These are phyloP conservation scores for Ligdia adustata DNA, from an alignment of 2,888 invertebrate species.

Conservation along the genomic window DNA sequence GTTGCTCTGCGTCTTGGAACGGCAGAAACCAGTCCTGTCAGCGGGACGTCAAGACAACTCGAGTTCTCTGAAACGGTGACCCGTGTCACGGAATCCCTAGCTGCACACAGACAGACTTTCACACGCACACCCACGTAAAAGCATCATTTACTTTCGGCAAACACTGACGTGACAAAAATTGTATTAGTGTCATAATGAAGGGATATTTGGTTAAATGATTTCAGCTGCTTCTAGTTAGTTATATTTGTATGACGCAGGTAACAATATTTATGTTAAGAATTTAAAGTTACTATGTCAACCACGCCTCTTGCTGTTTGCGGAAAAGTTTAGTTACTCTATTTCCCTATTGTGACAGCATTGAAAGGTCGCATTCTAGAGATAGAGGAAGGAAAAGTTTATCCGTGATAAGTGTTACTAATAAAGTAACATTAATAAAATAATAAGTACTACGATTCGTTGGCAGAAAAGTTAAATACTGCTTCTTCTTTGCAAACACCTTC, in stretches of 20 bases:
- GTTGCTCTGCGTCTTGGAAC: slow-evolving; percentile 71
- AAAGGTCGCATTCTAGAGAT: slow-evolving; percentile 51
- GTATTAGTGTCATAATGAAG: slow-evolving; percentile 48
- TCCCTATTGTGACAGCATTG: slow-evolving; percentile 33
- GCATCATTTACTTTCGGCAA: slow-evolving; percentile 47
- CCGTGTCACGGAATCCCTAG: slow-evolving; percentile 83
- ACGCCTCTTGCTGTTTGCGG: slow-evolving; percentile 1
- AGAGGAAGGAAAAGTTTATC: slow-evolving; percentile 34
- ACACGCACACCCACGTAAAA: slow-evolving; percentile 48
- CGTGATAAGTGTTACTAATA: slow-evolving; percentile 4
- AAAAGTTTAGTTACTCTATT: slow-evolving; percentile 19
- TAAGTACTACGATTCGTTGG: slow-evolving; percentile 5
- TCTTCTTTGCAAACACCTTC: no score
- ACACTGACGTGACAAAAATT: slow-evolving; percentile 53
- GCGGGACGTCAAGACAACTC: slow-evolving; percentile 81
- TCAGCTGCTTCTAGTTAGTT: no score
- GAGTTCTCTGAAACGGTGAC: slow-evolving; percentile 83
- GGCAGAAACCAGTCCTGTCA: slow-evolving; percentile 83
- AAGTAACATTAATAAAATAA: slow-evolving; percentile 2
- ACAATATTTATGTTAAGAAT: no score
- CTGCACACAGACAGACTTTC: slow-evolving; percentile 59
- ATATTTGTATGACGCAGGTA: no score
- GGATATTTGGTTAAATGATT: neutral
- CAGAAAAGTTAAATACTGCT: neutral
- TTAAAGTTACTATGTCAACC: no score